A percentile compares a stretch with the other conserved stretches of the same genome.
Evolutionary conservation across 2,888 invertebrate species (phyloP).

Genomic region (Acanthosepion lycidas): DNA sequence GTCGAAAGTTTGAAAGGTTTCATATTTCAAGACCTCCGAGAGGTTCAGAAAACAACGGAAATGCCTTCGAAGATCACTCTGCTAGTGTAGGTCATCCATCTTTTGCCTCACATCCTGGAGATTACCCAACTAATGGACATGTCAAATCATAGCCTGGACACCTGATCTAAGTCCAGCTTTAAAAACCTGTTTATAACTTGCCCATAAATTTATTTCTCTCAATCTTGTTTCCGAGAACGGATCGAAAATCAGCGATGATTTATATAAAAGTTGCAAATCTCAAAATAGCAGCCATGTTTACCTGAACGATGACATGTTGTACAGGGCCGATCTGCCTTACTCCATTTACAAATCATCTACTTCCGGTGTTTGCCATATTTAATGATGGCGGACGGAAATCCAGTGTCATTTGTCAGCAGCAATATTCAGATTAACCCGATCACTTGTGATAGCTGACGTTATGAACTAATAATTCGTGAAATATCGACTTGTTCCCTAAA

Average conservation of each 20-base stretch:
- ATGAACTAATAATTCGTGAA: too few species aligned
- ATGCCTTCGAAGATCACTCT: background rate
- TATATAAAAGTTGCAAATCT: background rate
- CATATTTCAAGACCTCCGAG: background rate
- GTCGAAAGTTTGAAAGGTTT: background rate
- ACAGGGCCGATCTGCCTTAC: too few species aligned
- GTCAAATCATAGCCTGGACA: background rate
- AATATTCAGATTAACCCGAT: too few species aligned
- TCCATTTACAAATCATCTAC: too few species aligned
- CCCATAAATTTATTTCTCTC: background rate
- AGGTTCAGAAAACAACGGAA: slow-evolving; percentile 4
- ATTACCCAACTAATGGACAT: background rate
- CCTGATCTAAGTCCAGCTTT: background rate
- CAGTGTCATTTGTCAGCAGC: too few species aligned
- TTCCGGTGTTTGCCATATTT: too few species aligned
- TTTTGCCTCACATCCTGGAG: background rate
- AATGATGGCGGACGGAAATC: too few species aligned
- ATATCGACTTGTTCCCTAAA: too few species aligned
- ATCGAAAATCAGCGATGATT: background rate
- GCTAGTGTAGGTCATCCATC: background rate
- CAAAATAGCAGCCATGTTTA: too few species aligned
- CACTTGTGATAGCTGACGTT: too few species aligned
- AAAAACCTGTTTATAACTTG: background rate
- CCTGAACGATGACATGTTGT: too few species aligned
- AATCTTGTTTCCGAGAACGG: background rate